Conservation (phyloP, 2,113 vertebrate species). For the Epinephelus lanceolatus region DNA sequence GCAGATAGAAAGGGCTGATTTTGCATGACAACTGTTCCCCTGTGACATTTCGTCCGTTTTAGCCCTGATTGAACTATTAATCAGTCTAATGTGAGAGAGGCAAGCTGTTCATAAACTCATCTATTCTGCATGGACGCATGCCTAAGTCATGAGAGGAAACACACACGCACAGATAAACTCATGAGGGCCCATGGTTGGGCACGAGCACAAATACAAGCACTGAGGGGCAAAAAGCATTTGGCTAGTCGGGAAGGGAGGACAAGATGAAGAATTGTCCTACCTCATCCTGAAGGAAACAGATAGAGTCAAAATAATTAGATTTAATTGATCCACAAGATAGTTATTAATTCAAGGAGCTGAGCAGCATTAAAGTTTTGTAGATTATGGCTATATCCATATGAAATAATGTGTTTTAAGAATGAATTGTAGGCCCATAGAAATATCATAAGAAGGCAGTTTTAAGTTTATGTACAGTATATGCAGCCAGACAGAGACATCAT, state of each 20-base stretch:
- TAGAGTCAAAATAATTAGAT: background rate
- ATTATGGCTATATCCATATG: no score
- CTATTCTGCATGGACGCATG: conserved; percentile 68
- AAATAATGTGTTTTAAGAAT: background rate
- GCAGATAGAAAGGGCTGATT: conserved; percentile 54
- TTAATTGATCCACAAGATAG: background rate
- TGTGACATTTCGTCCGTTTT: conserved; percentile 71
- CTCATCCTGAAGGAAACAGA: background rate
- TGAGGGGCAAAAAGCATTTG: conserved; percentile 10
- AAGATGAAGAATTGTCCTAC: background rate
- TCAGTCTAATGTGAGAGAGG: conserved; percentile 71
- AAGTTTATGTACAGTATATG: background rate
- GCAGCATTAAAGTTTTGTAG: background rate
- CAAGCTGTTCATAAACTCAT: conserved; percentile 76
- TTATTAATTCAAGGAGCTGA: conserved; percentile 1
- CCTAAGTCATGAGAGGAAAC: conserved; percentile 54
- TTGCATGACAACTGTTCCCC: conserved; percentile 71
- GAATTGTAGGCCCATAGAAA: background rate
- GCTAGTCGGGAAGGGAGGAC: background rate
- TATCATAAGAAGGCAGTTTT: background rate
- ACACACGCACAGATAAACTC: conserved; percentile 48
- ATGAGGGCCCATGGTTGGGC: conserved; percentile 20
- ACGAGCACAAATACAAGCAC: conserved; percentile 8
- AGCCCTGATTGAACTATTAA: conserved; percentile 77
- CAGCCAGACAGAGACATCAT: background rate